Evolutionary conservation across 2,797 vertebrate species (phyloP).

Genomic region (Tympanoctomys barrerae): DNA sequence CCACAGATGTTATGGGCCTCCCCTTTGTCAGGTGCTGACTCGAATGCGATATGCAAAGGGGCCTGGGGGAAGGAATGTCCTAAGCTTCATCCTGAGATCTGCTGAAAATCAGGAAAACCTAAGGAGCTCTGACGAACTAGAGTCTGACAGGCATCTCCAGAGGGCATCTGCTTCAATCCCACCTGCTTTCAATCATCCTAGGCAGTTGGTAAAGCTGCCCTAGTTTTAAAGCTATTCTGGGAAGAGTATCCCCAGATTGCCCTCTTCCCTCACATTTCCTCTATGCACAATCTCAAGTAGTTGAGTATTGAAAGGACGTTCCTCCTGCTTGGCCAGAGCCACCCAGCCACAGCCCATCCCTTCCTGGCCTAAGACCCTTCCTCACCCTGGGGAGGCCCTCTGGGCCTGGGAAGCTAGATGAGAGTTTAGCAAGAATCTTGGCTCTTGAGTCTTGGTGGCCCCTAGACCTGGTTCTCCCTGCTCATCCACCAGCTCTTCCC

Average conservation of each 20-base stretch:
- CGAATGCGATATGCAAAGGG: not conserved
- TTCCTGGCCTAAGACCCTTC: not conserved
- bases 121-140: slow-evolving; percentile 22
- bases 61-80: not conserved
- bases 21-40: not conserved
- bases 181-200: slow-evolving; percentile 76
- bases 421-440: not conserved
- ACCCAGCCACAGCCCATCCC: not conserved
- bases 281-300: not conserved
- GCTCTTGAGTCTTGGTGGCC: not conserved
- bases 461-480: not conserved
- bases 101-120: slow-evolving; percentile 58
- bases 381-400: not conserved
- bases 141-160: slow-evolving; percentile 73
- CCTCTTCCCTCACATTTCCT: slow-evolving; percentile 29
- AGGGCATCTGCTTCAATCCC: slow-evolving; percentile 71
- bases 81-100: slow-evolving; percentile 22
- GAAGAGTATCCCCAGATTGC: slow-evolving; percentile 61
- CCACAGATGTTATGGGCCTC: not conserved
- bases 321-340: not conserved
- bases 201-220: slow-evolving; percentile 65
- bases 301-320: not conserved
- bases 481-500: not conserved
- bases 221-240: slow-evolving; percentile 79
- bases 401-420: not conserved